Percentiles rank a stretch among this genome's conserved stretches.
phyloP scores from a whole-genome alignment of 2,797 vertebrate species.

The Fratercula arctica region DNA sequence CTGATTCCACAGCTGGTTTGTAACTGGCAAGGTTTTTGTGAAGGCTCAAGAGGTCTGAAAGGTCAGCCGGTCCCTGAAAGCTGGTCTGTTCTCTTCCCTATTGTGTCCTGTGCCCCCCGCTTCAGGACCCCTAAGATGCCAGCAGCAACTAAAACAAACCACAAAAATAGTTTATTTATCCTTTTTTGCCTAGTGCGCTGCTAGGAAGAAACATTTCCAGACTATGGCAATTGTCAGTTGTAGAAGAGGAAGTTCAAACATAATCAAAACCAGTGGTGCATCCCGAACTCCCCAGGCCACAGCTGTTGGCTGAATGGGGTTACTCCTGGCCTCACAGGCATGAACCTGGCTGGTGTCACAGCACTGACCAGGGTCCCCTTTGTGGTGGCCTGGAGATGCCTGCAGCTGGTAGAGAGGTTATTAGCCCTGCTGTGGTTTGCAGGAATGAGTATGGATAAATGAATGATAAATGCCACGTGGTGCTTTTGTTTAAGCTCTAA shows the following conservation, averaged over 20 bases:
- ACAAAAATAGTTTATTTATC: constrained; percentile 61
- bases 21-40: constrained; percentile 38
- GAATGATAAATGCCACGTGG: background rate
- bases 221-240: constrained; percentile 58
- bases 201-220: constrained; percentile 57
- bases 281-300: background rate
- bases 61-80: constrained; percentile 65
- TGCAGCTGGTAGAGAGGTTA: background rate
- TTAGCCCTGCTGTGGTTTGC: background rate
- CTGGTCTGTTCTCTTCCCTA: constrained; percentile 36
- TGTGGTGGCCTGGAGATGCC: background rate
- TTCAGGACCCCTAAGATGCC: constrained; percentile 49
- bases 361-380: background rate
- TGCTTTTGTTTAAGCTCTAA: background rate
- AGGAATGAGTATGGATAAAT: background rate
- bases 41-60: constrained; percentile 62
- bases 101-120: background rate
- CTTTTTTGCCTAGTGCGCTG: constrained; percentile 1
- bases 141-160: constrained; percentile 46
- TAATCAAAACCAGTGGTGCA: constrained; percentile 69
- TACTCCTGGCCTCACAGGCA: constrained; percentile 21
- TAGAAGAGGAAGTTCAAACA: constrained; percentile 64
- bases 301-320: constrained; percentile 25
- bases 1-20: constrained; percentile 73
- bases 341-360: background rate